Evolutionary conservation across 2,797 vertebrate genomes (phyloP), one percentile per base, ranked within the genome.

Genomic region (Vultur gryphus): DNA sequence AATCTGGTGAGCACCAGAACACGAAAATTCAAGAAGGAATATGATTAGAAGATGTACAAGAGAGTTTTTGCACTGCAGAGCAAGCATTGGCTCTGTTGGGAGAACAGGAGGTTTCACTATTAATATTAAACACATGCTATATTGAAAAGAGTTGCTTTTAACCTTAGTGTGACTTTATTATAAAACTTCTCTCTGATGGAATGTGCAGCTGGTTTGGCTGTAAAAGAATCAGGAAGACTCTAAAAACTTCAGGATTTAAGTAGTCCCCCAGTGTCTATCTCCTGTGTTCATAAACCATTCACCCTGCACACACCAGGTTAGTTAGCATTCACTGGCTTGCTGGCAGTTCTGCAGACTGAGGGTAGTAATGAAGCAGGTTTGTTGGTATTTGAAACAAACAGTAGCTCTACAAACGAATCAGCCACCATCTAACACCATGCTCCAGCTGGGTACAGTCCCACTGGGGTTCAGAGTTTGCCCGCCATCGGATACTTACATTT

Each of bases 401-500:
- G n/a, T 52, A 4, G 2, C 23, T 62, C 49, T 59, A 23, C 51
- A 92, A 43, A 75, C 2, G 11, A 54, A 57, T 39, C 46, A 64
- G 44, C 9, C 43, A 69, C 39, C 3, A 3, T 20, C 20, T 39
- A 75, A 61, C 25, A 70, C 19, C 9, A 5, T 16, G 21, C 37
- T 87, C 51, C 84, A 90, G 61, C 55, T 89, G 58, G 33, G 66
- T 54, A 59, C 49, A 46, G 52, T 21, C 67, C 67, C 35, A 54
- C n/a, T 15, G 25, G 7, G 26, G 16, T 39, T 51, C 75, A 64
- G 29, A 71, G 24, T 54, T 51, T 69, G 46, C 77, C 58, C 69
- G 70, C 69, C 70, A 4, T 3, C 1, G 0, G 16, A 66, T 95
- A 99, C 99, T 98, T 98, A 99, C 99, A 1, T 99, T 99, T 80